Evolutionary conservation across 92 coral and sea anemone species (phyloP), one percentile per base, ranked within the genome.

Genomic region (Desmophyllum pertusum): DNA sequence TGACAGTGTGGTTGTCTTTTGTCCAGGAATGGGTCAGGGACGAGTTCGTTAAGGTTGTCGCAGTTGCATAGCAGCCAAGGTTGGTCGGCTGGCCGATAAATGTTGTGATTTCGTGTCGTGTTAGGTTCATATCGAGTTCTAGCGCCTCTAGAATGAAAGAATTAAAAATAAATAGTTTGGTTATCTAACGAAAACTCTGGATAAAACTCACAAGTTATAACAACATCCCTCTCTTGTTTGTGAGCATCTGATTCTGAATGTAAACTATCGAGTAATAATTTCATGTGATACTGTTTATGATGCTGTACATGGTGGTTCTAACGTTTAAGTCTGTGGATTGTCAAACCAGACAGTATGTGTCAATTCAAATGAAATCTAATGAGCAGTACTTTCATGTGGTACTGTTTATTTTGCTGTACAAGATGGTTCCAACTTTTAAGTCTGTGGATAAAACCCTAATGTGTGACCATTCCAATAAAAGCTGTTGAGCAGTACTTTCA

Each of bases 31-130:
- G 72, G 13, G 55, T 10, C 30, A 82, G 43, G 4, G 45, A 23
- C 19, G 86, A 30, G 59, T 23, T 53, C 0, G 55, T 9, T 4
- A 8, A 33, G 43, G n/a, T 30, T 5, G 43, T 31, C n/a, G n/a
- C n/a, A 10, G 69, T 39, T 29, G 71, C 57, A 35, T 82, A 72
- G 61, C 86, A 82, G 41, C 70, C 86, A 17, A 82, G 86, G 48
- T 82, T 82, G 21, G 79, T 72, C 17, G 79, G 42, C 52, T 82
- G 86, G 5, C 79, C 79, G 18, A 71, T 43, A 71, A 70, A 73
- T 50, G 86, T 72, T 3, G 39, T 72, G 79, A 82, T 41, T 53
- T 82, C 57, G 15, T 71, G 35, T 15, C 86, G 79, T 21, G 86
- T 82, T 9, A 82, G 40, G 18, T 57, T 71, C 10, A 71, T 25